A percentile compares a stretch with the other conserved stretches of the same genome.
Conservation (phyloP, 2,888 invertebrate genomes). For the Calephelis perditalis region DNA sequence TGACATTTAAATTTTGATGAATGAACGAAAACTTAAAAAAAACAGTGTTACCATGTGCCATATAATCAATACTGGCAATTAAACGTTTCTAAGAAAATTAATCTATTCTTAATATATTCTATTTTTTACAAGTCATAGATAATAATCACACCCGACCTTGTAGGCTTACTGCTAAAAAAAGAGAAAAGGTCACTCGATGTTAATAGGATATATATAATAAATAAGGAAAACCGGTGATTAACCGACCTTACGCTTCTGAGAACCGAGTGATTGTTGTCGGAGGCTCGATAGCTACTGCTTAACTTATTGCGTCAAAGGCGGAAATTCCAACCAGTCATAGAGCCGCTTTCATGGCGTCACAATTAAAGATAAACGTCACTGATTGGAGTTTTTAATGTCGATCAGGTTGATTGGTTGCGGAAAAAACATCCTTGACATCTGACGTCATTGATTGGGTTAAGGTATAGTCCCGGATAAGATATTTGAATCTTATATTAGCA, state of each 20-base stretch:
- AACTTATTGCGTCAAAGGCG: slow-evolving; percentile 33
- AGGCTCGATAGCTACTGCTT: slow-evolving; percentile 34
- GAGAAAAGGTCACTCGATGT: slow-evolving; percentile 12
- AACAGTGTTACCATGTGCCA: too few relatives aligned
- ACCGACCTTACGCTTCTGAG: slow-evolving; percentile 39
- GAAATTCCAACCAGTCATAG: slow-evolving; percentile 33
- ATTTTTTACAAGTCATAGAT: too few relatives aligned
- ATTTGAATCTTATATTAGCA: too few relatives aligned
- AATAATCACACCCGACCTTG: background rate
- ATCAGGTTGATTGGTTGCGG: slow-evolving; percentile 1
- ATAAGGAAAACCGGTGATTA: slow-evolving; percentile 34
- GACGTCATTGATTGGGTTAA: background rate
- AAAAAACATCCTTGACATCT: slow-evolving; percentile 3
- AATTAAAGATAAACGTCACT: slow-evolving; percentile 6
- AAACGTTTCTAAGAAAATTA: too few relatives aligned
- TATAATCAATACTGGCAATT: too few relatives aligned
- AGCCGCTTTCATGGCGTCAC: background rate
- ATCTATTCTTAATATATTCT: too few relatives aligned
- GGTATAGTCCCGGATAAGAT: background rate
- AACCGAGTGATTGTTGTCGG: slow-evolving; percentile 28
- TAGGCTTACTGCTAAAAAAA: slow-evolving; percentile 5
- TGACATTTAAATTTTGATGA: too few relatives aligned
- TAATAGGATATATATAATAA: slow-evolving; percentile 14
- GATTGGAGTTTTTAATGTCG: background rate
- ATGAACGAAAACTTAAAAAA: too few relatives aligned